Evolutionary conservation across 2,888 invertebrate species (phyloP), one percentile per base, ranked within the genome.

Genomic region (Azorinus chamasolen): DNA sequence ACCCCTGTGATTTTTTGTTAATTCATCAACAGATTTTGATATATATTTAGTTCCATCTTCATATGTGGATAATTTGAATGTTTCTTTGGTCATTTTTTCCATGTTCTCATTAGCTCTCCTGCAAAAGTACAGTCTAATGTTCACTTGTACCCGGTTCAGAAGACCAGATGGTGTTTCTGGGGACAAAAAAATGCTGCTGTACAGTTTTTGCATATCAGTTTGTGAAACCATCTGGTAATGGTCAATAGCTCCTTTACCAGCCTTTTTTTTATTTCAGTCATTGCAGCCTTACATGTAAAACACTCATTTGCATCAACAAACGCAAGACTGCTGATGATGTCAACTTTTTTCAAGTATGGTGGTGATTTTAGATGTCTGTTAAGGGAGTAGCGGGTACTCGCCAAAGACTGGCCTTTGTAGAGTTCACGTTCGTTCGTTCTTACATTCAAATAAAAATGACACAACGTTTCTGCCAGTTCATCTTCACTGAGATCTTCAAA

Each of bases 361-460:
- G 55, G 55, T 20, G 48, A 45, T 20, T 65, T 65, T 16, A 65
- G 48, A n/a, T 65, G 48, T 12, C 55, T 22, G 32, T 57, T 65
- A 6, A 65, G 18, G 2, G 46, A 27, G 37, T 32, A 32, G 32
- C 55, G 37, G 2, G 50, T 48, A n/a, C 50, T 62, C 18, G 14
- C 18, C 10, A 41, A 32, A 8, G 55, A 54, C 2, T 24, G 57
- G 0, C 27, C 12, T 62, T 70, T 70, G 25, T 63, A 63, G 5
- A 70, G 6, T 25, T 48, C 41, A 50, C 70, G 57, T 2, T 46
- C 32, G 24, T 57, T 70, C n/a, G 62, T 70, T n/a, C 70, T 24
- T 1, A 51, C 63, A 63, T 70, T 24, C 10, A 57, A 24, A 24
- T 61, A 69, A 4, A 69, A 69, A 16, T 61, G 54, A 18, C n/a